phyloP scores from a whole-genome alignment of 1,140 invertebrate genomes.

The Ceratina australensis region DNA sequence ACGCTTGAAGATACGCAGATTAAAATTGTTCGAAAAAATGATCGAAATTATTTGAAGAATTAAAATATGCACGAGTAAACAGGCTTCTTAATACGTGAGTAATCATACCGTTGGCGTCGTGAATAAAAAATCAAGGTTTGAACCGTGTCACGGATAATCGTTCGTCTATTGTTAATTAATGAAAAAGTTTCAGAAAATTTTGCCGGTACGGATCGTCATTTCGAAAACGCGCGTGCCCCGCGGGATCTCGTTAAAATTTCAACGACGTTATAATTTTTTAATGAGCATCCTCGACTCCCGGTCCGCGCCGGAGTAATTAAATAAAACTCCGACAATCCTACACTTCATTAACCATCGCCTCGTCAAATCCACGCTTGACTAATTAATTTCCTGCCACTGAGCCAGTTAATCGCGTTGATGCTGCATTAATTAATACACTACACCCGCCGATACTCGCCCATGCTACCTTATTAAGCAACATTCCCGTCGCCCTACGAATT shows the following conservation, averaged over 20 bases:
- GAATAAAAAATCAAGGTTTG: not conserved
- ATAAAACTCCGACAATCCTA: constrained; percentile 17
- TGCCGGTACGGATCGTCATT: not conserved
- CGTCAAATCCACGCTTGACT: constrained; percentile 8
- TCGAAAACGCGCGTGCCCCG: constrained; percentile 3
- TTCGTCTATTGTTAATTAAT: constrained; percentile 17
- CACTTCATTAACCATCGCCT: constrained; percentile 17
- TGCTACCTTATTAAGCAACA: not conserved
- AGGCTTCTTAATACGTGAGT: not conserved
- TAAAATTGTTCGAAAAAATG: too few relatives aligned
- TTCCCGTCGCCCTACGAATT: not conserved
- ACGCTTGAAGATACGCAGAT: not conserved
- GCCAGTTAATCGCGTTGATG: constrained; percentile 15
- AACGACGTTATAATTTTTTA: constrained; percentile 17
- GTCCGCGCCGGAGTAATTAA: constrained; percentile 1
- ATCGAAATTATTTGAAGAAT: not conserved
- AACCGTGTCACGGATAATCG: not conserved
- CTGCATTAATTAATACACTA: constrained; percentile 7
- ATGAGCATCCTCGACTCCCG: constrained; percentile 7
- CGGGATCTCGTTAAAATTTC: constrained; percentile 7
- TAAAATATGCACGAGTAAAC: not conserved
- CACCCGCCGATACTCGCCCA: too few relatives aligned
- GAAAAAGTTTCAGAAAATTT: not conserved
- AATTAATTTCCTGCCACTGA: constrained; percentile 20
- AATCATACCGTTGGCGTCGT: not conserved